A percentile compares a stretch with the other conserved stretches of the same genome.
phyloP scores from a whole-genome alignment of 2,888 invertebrate genomes.

The Mantis religiosa region DNA sequence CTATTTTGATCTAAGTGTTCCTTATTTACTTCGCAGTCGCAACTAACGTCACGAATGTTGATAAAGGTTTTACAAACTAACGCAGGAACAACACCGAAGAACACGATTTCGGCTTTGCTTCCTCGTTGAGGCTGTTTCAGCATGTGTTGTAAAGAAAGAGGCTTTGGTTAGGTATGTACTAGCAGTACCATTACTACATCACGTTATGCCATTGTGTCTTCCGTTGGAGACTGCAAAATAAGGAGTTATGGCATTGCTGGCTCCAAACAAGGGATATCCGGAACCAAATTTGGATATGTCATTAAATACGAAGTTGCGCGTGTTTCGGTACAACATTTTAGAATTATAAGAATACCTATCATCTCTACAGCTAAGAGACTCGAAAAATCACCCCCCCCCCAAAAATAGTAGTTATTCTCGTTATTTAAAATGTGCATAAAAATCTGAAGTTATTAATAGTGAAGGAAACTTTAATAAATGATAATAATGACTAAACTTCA shows the following conservation, averaged over 20 bases:
- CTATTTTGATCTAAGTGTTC: not conserved
- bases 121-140: not conserved
- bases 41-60: not conserved
- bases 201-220: not conserved
- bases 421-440: too few relatives aligned
- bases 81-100: too few relatives aligned
- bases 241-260: not conserved
- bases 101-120: not conserved
- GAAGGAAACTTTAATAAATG: too few relatives aligned
- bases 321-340: not conserved
- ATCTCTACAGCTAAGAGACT: too few relatives aligned
- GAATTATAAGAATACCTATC: too few relatives aligned
- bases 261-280: not conserved
- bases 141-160: not conserved
- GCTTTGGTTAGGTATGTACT: not conserved
- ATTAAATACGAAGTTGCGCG: not conserved
- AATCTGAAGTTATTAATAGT: too few relatives aligned
- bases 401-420: too few relatives aligned
- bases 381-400: too few relatives aligned
- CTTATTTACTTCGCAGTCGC: not conserved
- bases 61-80: not conserved
- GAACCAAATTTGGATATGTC: not conserved
- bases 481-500: too few relatives aligned
- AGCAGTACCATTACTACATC: not conserved
- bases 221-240: not conserved